Percentiles rank a stretch among this genome's conserved stretches.
These are phyloP conservation scores for Drosophila setifemur DNA, from an alignment of 1,140 invertebrate genomes.

Conservation along the genomic window DNA sequence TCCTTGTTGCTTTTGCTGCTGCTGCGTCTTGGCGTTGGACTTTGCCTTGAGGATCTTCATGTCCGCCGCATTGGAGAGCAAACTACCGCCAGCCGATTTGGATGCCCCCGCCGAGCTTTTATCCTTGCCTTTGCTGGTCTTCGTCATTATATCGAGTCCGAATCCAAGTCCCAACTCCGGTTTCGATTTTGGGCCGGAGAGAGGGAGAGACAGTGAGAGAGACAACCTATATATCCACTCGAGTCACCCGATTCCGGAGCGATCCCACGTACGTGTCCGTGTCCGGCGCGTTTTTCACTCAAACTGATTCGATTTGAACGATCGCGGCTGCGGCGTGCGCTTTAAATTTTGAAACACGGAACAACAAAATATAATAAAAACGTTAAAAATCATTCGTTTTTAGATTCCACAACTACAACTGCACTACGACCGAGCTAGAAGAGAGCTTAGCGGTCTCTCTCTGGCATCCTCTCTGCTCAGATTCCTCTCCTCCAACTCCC, in stretches of 20 bases:
- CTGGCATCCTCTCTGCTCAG: conserved; percentile 15
- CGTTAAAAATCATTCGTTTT: conserved; percentile 61
- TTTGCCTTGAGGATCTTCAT: conserved; percentile 70
- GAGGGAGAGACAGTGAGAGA: neutral
- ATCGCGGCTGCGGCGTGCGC: conserved; percentile 25
- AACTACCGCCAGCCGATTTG: conserved; percentile 24
- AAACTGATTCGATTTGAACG: conserved; percentile 53
- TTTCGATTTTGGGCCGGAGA: neutral
- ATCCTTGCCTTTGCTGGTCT: conserved; percentile 63
- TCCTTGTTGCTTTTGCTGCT: conserved; percentile 34
- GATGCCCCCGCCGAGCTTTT: conserved; percentile 31
- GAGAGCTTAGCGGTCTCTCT: conserved; percentile 22
- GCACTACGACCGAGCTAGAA: conserved; percentile 37
- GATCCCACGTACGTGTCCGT: conserved; percentile 66
- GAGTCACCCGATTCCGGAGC: conserved; percentile 12
- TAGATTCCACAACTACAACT: conserved; percentile 61
- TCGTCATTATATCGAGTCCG: conserved; percentile 49
- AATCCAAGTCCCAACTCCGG: neutral
- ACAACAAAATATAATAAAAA: conserved; percentile 59
- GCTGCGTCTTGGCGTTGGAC: conserved; percentile 56
- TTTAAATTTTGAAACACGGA: conserved; percentile 63
- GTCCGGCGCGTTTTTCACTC: conserved; percentile 70
- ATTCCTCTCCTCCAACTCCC: neutral
- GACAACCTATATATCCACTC: neutral
- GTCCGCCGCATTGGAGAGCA: conserved; percentile 68